Evolutionary conservation across 1,140 invertebrate species (phyloP).

Genomic region (Pinna nobilis): DNA sequence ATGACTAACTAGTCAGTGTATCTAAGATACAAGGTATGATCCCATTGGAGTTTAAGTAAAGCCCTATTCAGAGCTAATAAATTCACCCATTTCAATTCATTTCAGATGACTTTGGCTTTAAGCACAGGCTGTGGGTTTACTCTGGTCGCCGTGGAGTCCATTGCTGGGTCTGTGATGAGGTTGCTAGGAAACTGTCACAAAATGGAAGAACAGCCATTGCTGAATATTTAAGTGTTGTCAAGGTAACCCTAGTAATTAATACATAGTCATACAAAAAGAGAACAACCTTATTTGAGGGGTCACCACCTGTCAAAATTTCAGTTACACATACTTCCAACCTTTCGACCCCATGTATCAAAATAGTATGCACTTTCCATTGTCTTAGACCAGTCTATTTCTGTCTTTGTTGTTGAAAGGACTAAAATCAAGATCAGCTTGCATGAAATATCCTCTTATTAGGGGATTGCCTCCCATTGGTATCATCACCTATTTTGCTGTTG

Average conservation of each 20-base stretch:
- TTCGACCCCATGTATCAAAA: too few relatives aligned
- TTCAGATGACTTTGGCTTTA: conserved; percentile 95
- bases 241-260: too few relatives aligned
- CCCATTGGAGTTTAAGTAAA: too few relatives aligned
- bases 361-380: too few relatives aligned
- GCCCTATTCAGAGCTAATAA: too few relatives aligned
- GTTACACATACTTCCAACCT: background rate
- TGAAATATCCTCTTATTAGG: too few relatives aligned
- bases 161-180: conserved; percentile 96
- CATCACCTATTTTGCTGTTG: too few relatives aligned
- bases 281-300: background rate
- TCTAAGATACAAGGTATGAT: too few relatives aligned
- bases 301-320: background rate
- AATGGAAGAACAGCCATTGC: conserved; percentile 83
- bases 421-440: too few relatives aligned
- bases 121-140: conserved; percentile 96
- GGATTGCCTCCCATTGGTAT: too few relatives aligned
- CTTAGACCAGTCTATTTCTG: too few relatives aligned
- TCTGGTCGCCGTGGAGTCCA: conserved; percentile 97
- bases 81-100: conserved; percentile 33
- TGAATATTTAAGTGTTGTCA: conserved; percentile 86
- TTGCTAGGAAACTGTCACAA: conserved; percentile 84
- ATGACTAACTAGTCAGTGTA: too few relatives aligned
- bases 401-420: background rate
- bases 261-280: background rate